Conservation (phyloP, 2,888 invertebrate genomes). For the Drosophila suboccidentalis region DNA sequence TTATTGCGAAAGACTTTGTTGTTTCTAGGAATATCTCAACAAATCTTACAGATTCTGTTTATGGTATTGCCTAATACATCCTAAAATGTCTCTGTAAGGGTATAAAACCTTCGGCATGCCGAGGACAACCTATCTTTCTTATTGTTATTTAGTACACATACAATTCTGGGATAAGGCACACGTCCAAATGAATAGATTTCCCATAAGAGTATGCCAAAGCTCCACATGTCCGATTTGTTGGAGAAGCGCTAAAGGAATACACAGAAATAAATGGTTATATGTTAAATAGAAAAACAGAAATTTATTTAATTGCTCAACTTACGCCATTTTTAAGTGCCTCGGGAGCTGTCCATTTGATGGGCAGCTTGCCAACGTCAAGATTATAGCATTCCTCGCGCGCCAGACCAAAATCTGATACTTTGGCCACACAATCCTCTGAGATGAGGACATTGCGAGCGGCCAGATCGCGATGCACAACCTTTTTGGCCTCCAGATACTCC, state of each 20-base stretch:
- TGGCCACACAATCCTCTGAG: conserved; percentile 95
- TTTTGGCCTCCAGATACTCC: conserved; percentile 98
- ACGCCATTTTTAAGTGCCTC: conserved; percentile 98
- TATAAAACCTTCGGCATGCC: background rate
- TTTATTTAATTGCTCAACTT: conserved; percentile 81
- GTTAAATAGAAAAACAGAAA: background rate
- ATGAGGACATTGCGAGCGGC: conserved; percentile 99
- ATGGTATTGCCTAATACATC: too few species aligned
- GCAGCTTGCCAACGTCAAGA: conserved; percentile 96
- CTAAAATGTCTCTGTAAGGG: background rate
- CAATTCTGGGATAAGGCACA: conserved; percentile 99
- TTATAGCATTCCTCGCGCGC: conserved; percentile 92
- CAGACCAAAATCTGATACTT: conserved; percentile 97
- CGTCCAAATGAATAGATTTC: conserved; percentile 99
- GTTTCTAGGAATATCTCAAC: too few species aligned
- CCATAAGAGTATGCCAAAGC: conserved; percentile 99
- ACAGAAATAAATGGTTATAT: background rate
- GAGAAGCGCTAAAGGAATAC: conserved; percentile 93
- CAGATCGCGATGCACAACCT: conserved; percentile 98
- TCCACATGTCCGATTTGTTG: conserved; percentile 99
- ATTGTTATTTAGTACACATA: conserved; percentile 88
- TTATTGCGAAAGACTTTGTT: too few species aligned
- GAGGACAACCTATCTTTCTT: background rate
- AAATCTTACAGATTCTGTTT: too few species aligned
- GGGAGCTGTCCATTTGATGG: conserved; percentile 99